A percentile compares a stretch with the other conserved stretches of the same genome.
Conservation (phyloP, 2,113 vertebrate species). For the Synodontis membranacea region DNA sequence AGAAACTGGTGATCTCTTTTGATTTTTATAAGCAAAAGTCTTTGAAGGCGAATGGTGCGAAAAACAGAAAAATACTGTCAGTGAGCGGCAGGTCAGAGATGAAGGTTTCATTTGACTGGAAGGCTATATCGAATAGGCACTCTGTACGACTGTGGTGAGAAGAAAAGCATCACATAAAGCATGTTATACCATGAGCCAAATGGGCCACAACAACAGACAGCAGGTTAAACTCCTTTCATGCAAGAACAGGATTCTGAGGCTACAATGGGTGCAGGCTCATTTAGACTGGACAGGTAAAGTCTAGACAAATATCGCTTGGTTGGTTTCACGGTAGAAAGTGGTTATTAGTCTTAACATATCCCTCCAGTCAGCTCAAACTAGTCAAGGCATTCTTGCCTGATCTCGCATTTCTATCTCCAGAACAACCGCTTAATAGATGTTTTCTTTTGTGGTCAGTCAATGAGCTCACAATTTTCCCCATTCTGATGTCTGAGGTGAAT, state of each 20-base stretch:
- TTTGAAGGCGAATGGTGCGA: background rate
- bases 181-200: background rate
- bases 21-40: background rate
- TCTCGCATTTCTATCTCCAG: background rate
- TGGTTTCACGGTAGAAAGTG: background rate
- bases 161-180: background rate
- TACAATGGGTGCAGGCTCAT: background rate
- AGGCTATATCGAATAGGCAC: background rate
- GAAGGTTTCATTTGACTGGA: background rate
- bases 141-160: background rate
- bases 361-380: background rate
- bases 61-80: background rate
- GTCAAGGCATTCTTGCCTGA: background rate
- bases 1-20: background rate
- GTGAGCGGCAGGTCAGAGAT: background rate
- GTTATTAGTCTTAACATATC: background rate
- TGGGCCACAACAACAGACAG: background rate
- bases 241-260: background rate
- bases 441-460: too few species aligned
- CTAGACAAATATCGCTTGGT: background rate
- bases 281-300: background rate
- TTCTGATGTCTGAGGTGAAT: too few species aligned
- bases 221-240: background rate
- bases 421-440: too few species aligned
- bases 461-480: too few species aligned